Percentiles rank a stretch among this genome's conserved stretches.
These are phyloP conservation scores for Andricus quercusramuli DNA, from an alignment of 2,888 invertebrate species.

Conservation along the genomic window DNA sequence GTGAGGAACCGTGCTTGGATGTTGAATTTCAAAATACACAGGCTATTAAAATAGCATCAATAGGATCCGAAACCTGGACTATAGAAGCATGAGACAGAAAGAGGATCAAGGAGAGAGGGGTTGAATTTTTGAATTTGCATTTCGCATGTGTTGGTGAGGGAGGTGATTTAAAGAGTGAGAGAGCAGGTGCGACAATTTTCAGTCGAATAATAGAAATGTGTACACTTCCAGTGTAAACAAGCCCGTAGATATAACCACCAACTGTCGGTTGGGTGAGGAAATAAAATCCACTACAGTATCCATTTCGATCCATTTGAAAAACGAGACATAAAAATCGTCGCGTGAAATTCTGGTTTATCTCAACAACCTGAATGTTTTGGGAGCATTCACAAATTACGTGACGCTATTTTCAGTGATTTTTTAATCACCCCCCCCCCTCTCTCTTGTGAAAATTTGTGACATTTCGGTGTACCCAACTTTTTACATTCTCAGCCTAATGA, in stretches of 20 bases:
- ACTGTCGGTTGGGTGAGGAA: constrained; percentile 46
- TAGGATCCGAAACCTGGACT: constrained; percentile 63
- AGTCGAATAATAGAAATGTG: constrained; percentile 56
- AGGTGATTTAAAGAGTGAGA: constrained; percentile 1
- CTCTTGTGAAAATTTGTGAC: too few relatives aligned
- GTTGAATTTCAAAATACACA: constrained; percentile 58
- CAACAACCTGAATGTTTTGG: background rate
- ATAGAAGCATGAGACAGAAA: constrained; percentile 43
- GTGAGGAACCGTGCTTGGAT: constrained; percentile 7
- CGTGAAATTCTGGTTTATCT: background rate
- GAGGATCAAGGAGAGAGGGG: constrained; percentile 27
- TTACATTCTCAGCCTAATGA: too few relatives aligned
- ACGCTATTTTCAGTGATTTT: too few relatives aligned
- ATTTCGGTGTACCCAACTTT: too few relatives aligned
- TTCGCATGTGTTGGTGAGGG: background rate
- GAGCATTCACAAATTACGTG: too few relatives aligned
- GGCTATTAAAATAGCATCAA: constrained; percentile 67
- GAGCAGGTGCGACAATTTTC: constrained; percentile 50
- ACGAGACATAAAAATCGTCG: constrained; percentile 1
- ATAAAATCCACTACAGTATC: constrained; percentile 58
- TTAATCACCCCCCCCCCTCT: too few relatives aligned
- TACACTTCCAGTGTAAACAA: constrained; percentile 62
- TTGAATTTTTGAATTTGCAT: constrained; percentile 34
- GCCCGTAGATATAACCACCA: constrained; percentile 60
- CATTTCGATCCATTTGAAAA: constrained; percentile 41